Base-by-base conservation (phyloP, 2,888 invertebrate species). In the Philereme transversata region DNA sequence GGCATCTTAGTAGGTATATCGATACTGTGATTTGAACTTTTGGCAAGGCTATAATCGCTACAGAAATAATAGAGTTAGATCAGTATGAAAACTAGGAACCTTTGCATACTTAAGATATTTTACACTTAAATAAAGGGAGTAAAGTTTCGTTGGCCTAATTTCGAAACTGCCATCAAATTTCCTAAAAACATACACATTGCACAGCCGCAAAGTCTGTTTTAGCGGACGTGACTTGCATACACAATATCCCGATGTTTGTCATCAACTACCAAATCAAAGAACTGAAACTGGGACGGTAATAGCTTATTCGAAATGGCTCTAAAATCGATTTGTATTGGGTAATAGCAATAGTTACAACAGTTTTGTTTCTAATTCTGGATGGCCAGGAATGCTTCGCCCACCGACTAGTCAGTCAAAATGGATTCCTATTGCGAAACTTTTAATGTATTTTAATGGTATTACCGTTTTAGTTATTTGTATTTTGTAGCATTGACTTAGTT, bases 371-470 rank as follows among this genome's bases (percentile, higher is more conserved):
- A 80, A 75, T 70, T 77, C 69, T 51, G 74, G 67, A 73, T 60
- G 58, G 53, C 62, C 63, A 69, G 62, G 72, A 71, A 65, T 62
- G 62, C 59, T 65, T 43, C 51, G 56, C 64, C 62, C 62, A 68
- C 68, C 59, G 62, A 49, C 45, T 63, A 71, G 55, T 74, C 77
- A 65, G 74, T 76, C 75, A 73, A 74, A 69, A 70, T 62, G 66
- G 60, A 72, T 62, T 62, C 62, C 33, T 62, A 57, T 78, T 80
- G 77, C 73, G 72, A 76, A 80, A 77, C 76, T 73, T 74, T 72
- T 75, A 76, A 78, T 77, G 75, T 65, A 70, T 45, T 5, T n/a
- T 9, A 38, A 3, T 35, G 34, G 8, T 62, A 62, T 62, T 62
- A 58, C 40, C 36, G 47, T 58, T 47, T 38, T 46, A 11, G 40